Evolutionary conservation across 2,113 vertebrate species (phyloP).

Genomic region (Microcebus ravelobensis): DNA sequence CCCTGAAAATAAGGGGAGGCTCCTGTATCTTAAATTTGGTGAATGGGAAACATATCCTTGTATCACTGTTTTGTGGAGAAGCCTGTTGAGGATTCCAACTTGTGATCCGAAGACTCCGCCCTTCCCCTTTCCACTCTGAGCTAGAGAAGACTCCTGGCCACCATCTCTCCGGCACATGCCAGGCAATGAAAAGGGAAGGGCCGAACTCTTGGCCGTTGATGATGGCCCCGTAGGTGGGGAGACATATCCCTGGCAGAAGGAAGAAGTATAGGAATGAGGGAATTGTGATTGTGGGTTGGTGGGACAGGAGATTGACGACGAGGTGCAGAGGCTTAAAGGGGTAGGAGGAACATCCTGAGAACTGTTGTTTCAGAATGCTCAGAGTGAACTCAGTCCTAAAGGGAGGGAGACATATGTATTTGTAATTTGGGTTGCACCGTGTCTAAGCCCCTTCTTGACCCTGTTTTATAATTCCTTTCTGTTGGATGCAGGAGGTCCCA

Average conservation of each 20-base stretch:
- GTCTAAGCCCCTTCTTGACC: not conserved
- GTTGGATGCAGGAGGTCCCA: slow-evolving; percentile 90
- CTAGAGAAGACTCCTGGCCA: no score
- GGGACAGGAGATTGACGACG: not conserved
- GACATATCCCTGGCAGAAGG: not conserved
- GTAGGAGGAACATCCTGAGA: not conserved
- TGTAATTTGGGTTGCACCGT: not conserved
- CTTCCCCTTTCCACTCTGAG: not conserved
- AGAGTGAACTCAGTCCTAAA: no score
- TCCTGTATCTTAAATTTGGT: not conserved
- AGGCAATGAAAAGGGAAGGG: fast-evolving
- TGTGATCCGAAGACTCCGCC: not conserved
- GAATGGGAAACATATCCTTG: not conserved
- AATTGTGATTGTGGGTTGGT: fast-evolving
- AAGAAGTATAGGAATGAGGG: not conserved
- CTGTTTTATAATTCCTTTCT: not conserved
- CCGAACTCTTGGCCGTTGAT: not conserved
- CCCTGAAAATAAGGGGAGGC: not conserved
- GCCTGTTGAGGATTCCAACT: not conserved
- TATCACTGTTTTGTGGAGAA: not conserved
- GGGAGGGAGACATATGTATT: not conserved
- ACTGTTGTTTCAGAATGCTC: not conserved
- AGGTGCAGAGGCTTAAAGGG: no score
- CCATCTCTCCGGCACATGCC: not conserved
- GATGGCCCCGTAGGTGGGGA: not conserved